Base-by-base conservation (phyloP, 1,140 invertebrate species). In the Brachionus calyciflorus region DNA sequence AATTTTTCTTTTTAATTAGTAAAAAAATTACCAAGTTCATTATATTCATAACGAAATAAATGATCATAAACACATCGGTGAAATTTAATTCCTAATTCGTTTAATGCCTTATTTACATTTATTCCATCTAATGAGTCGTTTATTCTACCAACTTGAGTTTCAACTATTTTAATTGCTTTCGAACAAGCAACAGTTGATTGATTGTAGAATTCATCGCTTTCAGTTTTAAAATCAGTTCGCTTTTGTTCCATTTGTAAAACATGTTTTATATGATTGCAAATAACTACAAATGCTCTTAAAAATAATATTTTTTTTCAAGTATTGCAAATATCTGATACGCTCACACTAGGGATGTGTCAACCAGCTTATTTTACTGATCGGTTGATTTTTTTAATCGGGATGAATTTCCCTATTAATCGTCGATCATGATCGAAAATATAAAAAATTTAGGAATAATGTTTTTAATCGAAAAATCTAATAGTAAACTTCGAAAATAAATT, bases 31-130 rank as follows among this genome's bases (percentile, higher is more conserved):
- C 92, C 96, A 77, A 93, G 90, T 19, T 92, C 93, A 86, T 94
- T 97, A 81, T 96, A 99, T 81, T 94, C 92, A 87, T 93, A 98
- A 80, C 93, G 92, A 79, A 92, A 90, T 46, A 98, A 86, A 86
- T 99, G 96, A 80, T 97, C 94, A 81, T 94, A 94, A 69, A 98
- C 91, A n/a, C 94, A 90, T 76, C 93, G 86, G 85, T 98, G 95
- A 78, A 98, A 89, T 57, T 93, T 87, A 21, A 91, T 89, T 0
- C 95, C 95, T 1, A 99, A 86, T 84, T 98, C 96, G 24, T 90
- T 89, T 12, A 96, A 85, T 3, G 96, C 89, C 26, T 89, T 89
- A 80, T 91, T 90, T 19, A 94, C 87, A 87, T 98, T 98, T 80
- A 94, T 94, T 0, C 94, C 95, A 85, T 98, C 96, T 12, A 98